Evolutionary conservation across 2,888 invertebrate genomes (phyloP), one percentile per base, ranked within the genome.

Genomic region (Dicyrtomina minuta): DNA sequence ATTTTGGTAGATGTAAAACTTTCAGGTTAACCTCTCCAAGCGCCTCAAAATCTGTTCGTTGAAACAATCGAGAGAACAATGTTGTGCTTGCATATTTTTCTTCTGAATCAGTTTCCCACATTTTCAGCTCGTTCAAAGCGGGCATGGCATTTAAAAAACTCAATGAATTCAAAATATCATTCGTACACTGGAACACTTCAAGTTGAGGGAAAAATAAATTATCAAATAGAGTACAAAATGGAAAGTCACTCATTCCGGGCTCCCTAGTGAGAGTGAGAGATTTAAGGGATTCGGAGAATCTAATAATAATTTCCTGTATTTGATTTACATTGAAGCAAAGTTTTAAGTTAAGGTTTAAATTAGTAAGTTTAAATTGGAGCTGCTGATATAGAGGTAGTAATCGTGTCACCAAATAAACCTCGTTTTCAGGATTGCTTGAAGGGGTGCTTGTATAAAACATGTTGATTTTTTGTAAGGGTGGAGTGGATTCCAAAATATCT

Each of bases 381-480:
- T n/a, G n/a, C n/a, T n/a, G n/a, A n/a, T n/a, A n/a, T n/a, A n/a
- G n/a, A n/a, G n/a, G n/a, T n/a, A n/a, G n/a, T n/a, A n/a, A n/a
- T n/a, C n/a, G n/a, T n/a, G n/a, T n/a, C n/a, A n/a, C n/a, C n/a
- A n/a, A n/a, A n/a, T n/a, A n/a, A n/a, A n/a, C n/a, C n/a, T n/a
- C n/a, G n/a, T n/a, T n/a, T n/a, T n/a, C n/a, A n/a, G n/a, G n/a
- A n/a, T n/a, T n/a, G n/a, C n/a, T n/a, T n/a, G n/a, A n/a, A n/a
- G n/a, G n/a, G n/a, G n/a, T n/a, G n/a, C n/a, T n/a, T 26, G 53
- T 53, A n/a, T 53, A 53, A 53, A 53, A 53, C 12, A 22, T 15
- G 24, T 53, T 53, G 2, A 53, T 8, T 53, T 53, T 53, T 22
- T 53, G 6, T 26, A 53, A 15, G 5, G 22, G 20, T 53, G 24